A percentile compares a stretch with the other conserved stretches of the same genome.
Evolutionary conservation across 2,113 vertebrate genomes (phyloP).

Genomic region (Pipa parva): DNA sequence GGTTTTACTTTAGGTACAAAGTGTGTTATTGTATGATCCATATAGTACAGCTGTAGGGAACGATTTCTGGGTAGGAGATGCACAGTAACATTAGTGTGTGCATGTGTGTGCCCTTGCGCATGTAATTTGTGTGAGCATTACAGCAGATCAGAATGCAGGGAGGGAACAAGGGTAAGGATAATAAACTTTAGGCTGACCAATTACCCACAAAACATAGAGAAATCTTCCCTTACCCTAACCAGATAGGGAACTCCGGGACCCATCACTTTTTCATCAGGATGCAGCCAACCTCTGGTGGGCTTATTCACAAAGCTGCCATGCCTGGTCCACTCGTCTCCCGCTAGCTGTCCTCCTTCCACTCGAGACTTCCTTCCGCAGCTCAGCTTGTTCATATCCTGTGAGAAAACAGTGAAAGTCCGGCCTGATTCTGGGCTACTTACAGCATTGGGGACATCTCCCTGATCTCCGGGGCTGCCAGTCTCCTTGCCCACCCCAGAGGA

Average conservation of each 20-base stretch:
- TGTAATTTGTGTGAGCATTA: too few species aligned
- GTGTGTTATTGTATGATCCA: too few species aligned
- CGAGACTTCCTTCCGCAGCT: constrained; percentile 88
- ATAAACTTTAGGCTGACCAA: too few species aligned
- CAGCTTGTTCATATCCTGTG: constrained; percentile 99
- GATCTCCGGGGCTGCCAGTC: not conserved
- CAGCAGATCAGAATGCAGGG: too few species aligned
- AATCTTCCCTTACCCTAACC: constrained; percentile 64
- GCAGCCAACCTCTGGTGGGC: constrained; percentile 92
- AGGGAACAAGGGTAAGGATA: too few species aligned
- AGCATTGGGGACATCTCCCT: not conserved
- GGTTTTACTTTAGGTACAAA: too few species aligned
- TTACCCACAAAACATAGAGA: too few species aligned
- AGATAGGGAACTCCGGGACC: constrained; percentile 87
- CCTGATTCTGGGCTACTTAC: constrained; percentile 57
- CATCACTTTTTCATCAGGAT: constrained; percentile 90
- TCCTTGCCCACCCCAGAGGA: constrained; percentile 38
- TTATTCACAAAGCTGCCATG: constrained; percentile 98
- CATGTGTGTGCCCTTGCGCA: too few species aligned
- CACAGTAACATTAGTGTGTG: too few species aligned
- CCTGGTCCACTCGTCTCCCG: constrained; percentile 96
- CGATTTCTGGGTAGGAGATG: too few species aligned
- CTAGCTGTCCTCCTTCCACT: constrained; percentile 94
- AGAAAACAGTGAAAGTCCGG: constrained; percentile 70
- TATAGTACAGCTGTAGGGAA: too few species aligned